Conservation (phyloP, 2,797 vertebrate genomes). For the Aulostomus chinensis region DNA sequence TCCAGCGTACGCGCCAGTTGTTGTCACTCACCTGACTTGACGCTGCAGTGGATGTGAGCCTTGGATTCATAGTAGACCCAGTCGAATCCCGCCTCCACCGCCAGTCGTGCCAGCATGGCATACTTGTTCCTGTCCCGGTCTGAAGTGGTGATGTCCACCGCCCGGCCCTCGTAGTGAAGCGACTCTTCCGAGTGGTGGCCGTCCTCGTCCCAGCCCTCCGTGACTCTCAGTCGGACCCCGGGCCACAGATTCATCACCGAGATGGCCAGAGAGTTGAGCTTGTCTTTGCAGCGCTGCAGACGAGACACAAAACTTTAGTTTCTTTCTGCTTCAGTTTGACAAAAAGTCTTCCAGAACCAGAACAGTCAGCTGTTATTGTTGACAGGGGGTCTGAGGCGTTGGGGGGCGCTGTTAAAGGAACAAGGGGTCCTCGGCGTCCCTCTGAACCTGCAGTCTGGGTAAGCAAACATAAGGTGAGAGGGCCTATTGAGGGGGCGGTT, state of each 20-base stretch:
- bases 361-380: no score
- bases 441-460: conserved; percentile 56
- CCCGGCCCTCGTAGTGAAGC: conserved; percentile 95
- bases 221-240: conserved; percentile 94
- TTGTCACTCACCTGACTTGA: conserved; percentile 90
- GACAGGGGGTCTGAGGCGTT: no score
- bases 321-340: no score
- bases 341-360: no score
- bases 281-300: conserved; percentile 95
- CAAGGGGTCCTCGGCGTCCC: conserved; percentile 46
- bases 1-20: no score
- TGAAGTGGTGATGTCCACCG: conserved; percentile 97
- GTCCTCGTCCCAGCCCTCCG: conserved; percentile 98
- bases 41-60: conserved; percentile 97
- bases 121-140: conserved; percentile 89
- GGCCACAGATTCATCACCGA: conserved; percentile 99
- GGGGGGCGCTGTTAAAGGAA: conserved; percentile 24
- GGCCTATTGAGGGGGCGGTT: conserved; percentile 51
- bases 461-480: conserved; percentile 67
- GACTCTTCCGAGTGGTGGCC: conserved; percentile 97
- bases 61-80: conserved; percentile 99
- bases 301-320: no score
- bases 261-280: conserved; percentile 96
- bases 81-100: conserved; percentile 96
- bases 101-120: conserved; percentile 94